Evolutionary conservation across 2,888 invertebrate species (phyloP), one percentile per base, ranked within the genome.

Genomic region (Neuroscelio doddi): DNA sequence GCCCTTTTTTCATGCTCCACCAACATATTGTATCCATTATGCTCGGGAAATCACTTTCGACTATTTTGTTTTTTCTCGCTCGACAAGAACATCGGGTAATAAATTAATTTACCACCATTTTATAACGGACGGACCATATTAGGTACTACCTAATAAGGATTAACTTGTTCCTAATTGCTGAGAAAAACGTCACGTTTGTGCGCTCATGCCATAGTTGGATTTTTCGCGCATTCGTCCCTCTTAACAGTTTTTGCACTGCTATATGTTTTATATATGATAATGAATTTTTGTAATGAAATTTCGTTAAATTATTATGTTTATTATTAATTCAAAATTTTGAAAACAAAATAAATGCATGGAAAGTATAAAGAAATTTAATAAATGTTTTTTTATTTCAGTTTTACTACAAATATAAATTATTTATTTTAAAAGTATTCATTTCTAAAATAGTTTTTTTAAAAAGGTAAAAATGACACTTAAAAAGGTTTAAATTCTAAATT

Each of bases 31-130:
- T 34, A 34, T 15, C 5, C 9, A 15, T n/a, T 17, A 17, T 38
- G 17, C 17, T 17, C 38, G 21, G 38, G 21, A 36, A 16, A 50
- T 53, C 34, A n/a, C 46, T 46, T 55, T 57, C 47, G 36, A 57
- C 45, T n/a, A 44, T 26, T 47, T 52, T 26, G 36, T 58, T 58
- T 68, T 67, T 68, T 70, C 52, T 58, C 38, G 59, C 52, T 27
- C 44, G 57, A 53, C 56, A 49, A 42, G 41, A 39, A 57, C 53
- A 46, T 12, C 36, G 29, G 24, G 53, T 34, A 53, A 50, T 65
- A 61, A 61, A 68, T 68, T 64, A 71, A 68, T 67, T 64, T 67
- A 59, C 58, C 68, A 64, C 68, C 49, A 34, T 42, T 16, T 24
- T 50, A 53, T 52, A 58, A 57, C 56, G 14, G 45, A 45, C 57